Evolutionary conservation across 2,888 invertebrate genomes (phyloP), one percentile per base, ranked within the genome.

Genomic region (Papilio protenor): DNA sequence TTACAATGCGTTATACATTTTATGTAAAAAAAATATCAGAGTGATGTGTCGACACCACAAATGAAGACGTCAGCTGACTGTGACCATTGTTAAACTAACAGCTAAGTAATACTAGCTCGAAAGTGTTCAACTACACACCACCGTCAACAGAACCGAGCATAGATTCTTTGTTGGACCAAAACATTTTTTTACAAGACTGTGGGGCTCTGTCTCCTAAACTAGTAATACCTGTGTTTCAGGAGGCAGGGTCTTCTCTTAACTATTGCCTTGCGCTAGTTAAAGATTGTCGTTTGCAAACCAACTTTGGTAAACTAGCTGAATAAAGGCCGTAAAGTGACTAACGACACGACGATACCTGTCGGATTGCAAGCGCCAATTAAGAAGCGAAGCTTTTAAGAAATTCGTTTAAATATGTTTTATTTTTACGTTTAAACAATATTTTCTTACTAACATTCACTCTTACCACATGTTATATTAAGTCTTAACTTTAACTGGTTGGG

Each of bases 11-110:
- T 23, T 21, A 59, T 59, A 59, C 23, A 1, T 55, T 23, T 59
- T 23, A 59, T 10, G n/a, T 23, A 11, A 59, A 2, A 59, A 55
- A 55, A 11, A 23, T 21, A 59, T n/a, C 21, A 59, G 23, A 21
- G 1, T 66, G 23, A 59, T 59, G 61, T 61, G 66, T 64, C 12
- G 64, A 64, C 64, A 64, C 64, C 33, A 52, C 52, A 75, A 69
- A 75, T 52, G n/a, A 69, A 69, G 75, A 69, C 69, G 75, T 23
- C 55, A 45, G 69, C 16, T 40, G 45, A 75, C 55, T 64, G 49
- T 49, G 33, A 64, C 52, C 10, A 40, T 75, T 52, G 52, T 69
- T 75, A 69, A 16, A 21, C 6, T 66, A 52, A 55, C 52, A 52
- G 52, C 40, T 40, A 40, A 40, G 40, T 69, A 75, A 75, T 75